A percentile compares a stretch with the other conserved stretches of the same genome.
These are phyloP conservation scores for Chloroclystis v-ata DNA, from an alignment of 2,888 invertebrate species.

Conservation along the genomic window DNA sequence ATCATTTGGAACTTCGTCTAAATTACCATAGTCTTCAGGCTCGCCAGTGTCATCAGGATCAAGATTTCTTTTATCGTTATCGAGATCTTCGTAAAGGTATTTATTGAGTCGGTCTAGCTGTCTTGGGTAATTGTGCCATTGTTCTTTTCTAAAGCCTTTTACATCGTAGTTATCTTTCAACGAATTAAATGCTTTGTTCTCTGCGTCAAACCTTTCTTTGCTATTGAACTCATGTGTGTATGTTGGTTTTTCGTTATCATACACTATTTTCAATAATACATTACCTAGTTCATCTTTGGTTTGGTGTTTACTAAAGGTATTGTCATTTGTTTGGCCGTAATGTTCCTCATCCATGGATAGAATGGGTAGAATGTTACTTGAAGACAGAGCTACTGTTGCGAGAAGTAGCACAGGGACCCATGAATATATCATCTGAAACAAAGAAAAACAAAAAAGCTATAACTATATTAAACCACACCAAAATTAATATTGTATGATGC, in stretches of 20 bases:
- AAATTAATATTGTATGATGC: too few species aligned
- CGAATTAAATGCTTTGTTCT: conserved; percentile 5
- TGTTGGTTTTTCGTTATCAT: conserved; percentile 27
- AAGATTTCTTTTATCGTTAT: conserved; percentile 39
- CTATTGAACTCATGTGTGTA: conserved; percentile 11
- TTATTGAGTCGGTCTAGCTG: conserved; percentile 62
- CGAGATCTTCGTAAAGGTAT: conserved; percentile 36
- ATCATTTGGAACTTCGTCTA: conserved; percentile 32
- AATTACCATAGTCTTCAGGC: conserved; percentile 31
- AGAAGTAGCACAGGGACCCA: conserved; percentile 56
- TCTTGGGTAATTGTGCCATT: conserved; percentile 68
- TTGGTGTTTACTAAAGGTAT: conserved; percentile 55
- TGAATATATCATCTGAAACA: conserved; percentile 63
- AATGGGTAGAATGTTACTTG: conserved; percentile 60
- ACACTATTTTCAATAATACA: conserved; percentile 46
- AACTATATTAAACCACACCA: too few species aligned
- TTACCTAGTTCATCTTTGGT: conserved; percentile 46
- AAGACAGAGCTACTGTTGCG: conserved; percentile 58
- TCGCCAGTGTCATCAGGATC: conserved; percentile 43
- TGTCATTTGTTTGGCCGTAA: conserved; percentile 55
- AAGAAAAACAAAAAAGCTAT: conserved; percentile 1
- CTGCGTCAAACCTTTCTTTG: conserved; percentile 2
- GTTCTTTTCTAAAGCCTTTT: conserved; percentile 60
- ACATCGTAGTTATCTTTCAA: conserved; percentile 44
- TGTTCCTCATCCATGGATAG: conserved; percentile 44